Evolutionary conservation across 2,888 invertebrate species (phyloP), one percentile per base, ranked within the genome.

Genomic region (Drosophila niveifrons): DNA sequence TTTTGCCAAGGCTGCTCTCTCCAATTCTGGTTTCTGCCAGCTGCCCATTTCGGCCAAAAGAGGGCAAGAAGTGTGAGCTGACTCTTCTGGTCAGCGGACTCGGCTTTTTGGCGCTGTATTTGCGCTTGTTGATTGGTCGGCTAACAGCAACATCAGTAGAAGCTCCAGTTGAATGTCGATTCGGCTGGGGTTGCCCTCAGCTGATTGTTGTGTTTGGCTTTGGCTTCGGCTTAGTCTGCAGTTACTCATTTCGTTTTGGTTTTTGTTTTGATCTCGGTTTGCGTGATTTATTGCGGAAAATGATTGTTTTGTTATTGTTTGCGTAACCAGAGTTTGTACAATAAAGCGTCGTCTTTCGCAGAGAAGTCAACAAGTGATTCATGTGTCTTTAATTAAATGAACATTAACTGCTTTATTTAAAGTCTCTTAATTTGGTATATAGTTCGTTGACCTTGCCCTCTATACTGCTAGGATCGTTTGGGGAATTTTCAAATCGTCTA

Each of bases 231-330:
- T 63, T 67, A 18, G 17, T 51, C 57, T 43, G 59, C 68, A 66
- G 67, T 82, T 82, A 80, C 77, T 79, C 79, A 82, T 64, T 77
- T 70, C 52, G 55, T 52, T 71, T 65, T 68, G 47, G 39, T 13
- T 56, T 76, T 83, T 81, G 82, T 85, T 84, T 76, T 82, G 83
- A 77, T 80, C 75, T 68, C 72, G 23, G 39, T 64, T 78, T 81
- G 77, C 31, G 66, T 84, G 87, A 86, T 84, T 86, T 86, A 87
- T 84, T 51, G 72, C 69, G 78, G 75, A 81, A 84, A 85, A 86
- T 67, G 39, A 64, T 78, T 72, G 67, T 67, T 76, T 18, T 72
- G 58, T 77, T 77, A 51, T 71, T 76, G 81, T 74, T 67, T 61
- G 36, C 47, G 43, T 61, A 57, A 61, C 50, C 52, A 34, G 23